Conservation (phyloP, 1,140 invertebrate species). For the Zaprionus vittiger region DNA sequence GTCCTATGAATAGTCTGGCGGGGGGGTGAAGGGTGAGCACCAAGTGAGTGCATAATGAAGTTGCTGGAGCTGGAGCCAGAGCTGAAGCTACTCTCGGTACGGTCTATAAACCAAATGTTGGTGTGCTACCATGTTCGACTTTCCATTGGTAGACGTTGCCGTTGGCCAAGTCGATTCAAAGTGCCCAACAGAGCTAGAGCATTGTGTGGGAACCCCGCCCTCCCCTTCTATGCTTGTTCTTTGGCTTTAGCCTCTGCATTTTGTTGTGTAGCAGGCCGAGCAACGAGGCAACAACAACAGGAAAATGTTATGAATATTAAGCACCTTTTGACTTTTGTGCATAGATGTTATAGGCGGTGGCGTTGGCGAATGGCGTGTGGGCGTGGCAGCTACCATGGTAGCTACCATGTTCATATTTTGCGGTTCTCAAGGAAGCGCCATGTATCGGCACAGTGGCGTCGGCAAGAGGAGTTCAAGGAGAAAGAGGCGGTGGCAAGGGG, state of each 20-base stretch:
- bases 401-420: conserved; percentile 36
- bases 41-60: conserved; percentile 9
- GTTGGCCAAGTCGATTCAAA: conserved; percentile 27
- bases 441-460: conserved; percentile 8
- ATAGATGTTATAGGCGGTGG: conserved; percentile 29
- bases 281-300: conserved; percentile 11
- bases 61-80: background rate
- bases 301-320: conserved; percentile 59
- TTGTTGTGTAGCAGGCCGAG: conserved; percentile 12
- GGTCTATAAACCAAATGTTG: conserved; percentile 22
- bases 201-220: background rate
- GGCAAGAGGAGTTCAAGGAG: background rate
- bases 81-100: background rate
- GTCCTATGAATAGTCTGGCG: background rate
- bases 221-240: background rate
- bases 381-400: conserved; percentile 2
- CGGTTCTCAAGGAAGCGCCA: conserved; percentile 25
- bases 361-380: background rate
- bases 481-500: background rate
- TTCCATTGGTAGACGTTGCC: conserved; percentile 6
- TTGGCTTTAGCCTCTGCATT: conserved; percentile 15
- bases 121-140: background rate
- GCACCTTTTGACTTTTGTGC: conserved; percentile 57
- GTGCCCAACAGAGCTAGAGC: conserved; percentile 4
- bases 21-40: background rate